Conservation (phyloP, 23 tunicate species). For the Oikopleura albicans region DNA sequence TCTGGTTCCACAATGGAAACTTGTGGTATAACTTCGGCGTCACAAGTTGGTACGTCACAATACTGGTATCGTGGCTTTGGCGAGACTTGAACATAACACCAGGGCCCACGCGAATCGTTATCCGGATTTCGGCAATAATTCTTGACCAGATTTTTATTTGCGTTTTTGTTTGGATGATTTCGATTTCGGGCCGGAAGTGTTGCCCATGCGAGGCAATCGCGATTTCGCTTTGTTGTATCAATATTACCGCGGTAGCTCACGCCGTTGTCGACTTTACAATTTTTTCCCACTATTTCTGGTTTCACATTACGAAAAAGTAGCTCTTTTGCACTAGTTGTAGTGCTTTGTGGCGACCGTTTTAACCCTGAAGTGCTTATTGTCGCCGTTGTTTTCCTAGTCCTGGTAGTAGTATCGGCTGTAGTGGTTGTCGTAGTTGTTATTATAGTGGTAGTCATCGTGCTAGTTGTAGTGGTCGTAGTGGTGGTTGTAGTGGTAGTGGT, state of each 20-base stretch:
- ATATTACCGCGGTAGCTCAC: background rate
- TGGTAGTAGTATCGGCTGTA: background rate
- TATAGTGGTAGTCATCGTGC: background rate
- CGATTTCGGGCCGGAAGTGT: background rate
- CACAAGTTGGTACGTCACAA: background rate
- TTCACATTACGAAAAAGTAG: too few species aligned
- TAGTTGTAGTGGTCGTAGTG: background rate
- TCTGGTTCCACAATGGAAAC: background rate
- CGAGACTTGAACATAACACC: background rate
- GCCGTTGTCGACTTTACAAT: background rate
- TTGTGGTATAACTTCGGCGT: background rate
- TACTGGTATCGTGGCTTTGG: background rate
- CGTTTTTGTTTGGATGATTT: background rate
- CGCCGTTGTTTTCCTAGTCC: background rate
- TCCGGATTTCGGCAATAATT: conserved; percentile 12
- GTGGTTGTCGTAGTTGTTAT: background rate
- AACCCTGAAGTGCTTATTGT: background rate
- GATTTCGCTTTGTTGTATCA: background rate
- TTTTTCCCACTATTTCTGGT: background rate
- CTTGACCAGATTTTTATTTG: background rate
- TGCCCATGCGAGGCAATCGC: background rate
- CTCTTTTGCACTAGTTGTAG: background rate
- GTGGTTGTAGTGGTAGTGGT: background rate
- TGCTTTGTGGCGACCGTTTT: background rate
- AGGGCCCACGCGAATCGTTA: background rate